phyloP scores from a whole-genome alignment of 2,888 invertebrate genomes.

The Trichacis sp. region DNA sequence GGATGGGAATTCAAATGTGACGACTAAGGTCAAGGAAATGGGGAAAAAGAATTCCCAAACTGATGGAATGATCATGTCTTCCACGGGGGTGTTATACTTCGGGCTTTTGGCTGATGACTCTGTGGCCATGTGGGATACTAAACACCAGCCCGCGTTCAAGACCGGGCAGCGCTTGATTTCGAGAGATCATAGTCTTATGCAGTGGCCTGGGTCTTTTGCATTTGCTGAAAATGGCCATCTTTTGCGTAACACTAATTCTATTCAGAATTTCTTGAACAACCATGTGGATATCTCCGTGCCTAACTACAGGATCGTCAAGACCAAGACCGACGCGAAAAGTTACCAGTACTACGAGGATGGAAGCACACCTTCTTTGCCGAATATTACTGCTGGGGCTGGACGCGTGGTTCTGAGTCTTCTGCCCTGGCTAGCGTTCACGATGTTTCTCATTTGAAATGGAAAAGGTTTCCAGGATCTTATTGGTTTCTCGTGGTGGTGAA shows the following conservation, averaged over 20 bases:
- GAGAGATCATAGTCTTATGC: conserved; percentile 76
- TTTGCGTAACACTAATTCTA: conserved; percentile 76
- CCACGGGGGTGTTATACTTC: conserved; percentile 77
- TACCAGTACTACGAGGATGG: conserved; percentile 72
- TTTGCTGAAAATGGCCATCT: conserved; percentile 77
- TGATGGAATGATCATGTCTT: conserved; percentile 83
- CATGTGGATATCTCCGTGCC: conserved; percentile 73
- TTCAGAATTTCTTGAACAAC: conserved; percentile 77
- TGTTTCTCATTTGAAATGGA: conserved; percentile 27
- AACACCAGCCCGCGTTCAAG: conserved; percentile 69
- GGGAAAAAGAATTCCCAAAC: conserved; percentile 78
- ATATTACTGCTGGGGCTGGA: conserved; percentile 25
- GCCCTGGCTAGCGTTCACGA: conserved; percentile 17
- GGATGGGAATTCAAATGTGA: conserved; percentile 65
- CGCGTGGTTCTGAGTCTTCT: neutral
- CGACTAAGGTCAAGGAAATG: conserved; percentile 71
- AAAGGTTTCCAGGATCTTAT: too few species aligned
- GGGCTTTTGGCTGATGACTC: conserved; percentile 78
- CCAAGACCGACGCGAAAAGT: conserved; percentile 74
- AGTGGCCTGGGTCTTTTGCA: conserved; percentile 81
- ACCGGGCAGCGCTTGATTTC: conserved; percentile 76
- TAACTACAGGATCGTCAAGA: conserved; percentile 75
- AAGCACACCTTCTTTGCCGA: conserved; percentile 50
- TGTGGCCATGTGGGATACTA: conserved; percentile 79
- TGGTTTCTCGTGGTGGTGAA: too few species aligned